A percentile compares a stretch with the other conserved stretches of the same genome.
phyloP scores from a whole-genome alignment of 2,888 invertebrate genomes.

The Bhutanitis thaidina region DNA sequence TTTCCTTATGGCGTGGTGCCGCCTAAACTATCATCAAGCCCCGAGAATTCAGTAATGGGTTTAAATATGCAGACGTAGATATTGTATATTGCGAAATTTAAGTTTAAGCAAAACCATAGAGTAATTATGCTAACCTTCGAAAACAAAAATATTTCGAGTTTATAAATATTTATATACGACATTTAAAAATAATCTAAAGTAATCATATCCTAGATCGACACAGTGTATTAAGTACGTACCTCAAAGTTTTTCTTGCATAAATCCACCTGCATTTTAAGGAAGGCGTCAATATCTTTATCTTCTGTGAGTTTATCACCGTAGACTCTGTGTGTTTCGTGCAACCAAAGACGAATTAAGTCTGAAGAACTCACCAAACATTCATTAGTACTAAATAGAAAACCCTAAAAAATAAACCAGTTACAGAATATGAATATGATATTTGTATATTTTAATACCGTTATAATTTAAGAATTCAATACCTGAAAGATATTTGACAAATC shows the following conservation, averaged over 20 bases:
- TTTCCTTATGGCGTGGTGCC: no score
- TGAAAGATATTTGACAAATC: slow-evolving; percentile 97
- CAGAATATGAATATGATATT: not conserved
- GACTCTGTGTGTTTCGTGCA: slow-evolving; percentile 95
- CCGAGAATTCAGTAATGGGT: no score
- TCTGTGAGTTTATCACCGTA: slow-evolving; percentile 96
- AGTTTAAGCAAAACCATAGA: no score
- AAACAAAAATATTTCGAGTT: no score
- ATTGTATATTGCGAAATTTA: no score
- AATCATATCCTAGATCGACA: no score
- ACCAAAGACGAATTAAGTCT: slow-evolving; percentile 94
- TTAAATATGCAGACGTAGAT: no score
- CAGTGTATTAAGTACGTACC: slow-evolving; percentile 45
- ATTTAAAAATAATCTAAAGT: no score
- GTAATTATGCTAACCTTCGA: no score
- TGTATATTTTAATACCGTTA: not conserved
- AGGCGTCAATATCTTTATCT: slow-evolving; percentile 94
- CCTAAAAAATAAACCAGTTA: slow-evolving; percentile 74
- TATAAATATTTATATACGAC: no score
- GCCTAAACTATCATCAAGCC: no score
- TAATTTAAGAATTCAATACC: slow-evolving; percentile 63
- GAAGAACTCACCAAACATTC: slow-evolving; percentile 90
- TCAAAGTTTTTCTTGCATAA: slow-evolving; percentile 96
- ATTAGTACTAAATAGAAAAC: slow-evolving; percentile 92
- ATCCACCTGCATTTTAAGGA: slow-evolving; percentile 93